phyloP scores from a whole-genome alignment of 2,797 vertebrate genomes.

The Coracias cyanogaster region DNA sequence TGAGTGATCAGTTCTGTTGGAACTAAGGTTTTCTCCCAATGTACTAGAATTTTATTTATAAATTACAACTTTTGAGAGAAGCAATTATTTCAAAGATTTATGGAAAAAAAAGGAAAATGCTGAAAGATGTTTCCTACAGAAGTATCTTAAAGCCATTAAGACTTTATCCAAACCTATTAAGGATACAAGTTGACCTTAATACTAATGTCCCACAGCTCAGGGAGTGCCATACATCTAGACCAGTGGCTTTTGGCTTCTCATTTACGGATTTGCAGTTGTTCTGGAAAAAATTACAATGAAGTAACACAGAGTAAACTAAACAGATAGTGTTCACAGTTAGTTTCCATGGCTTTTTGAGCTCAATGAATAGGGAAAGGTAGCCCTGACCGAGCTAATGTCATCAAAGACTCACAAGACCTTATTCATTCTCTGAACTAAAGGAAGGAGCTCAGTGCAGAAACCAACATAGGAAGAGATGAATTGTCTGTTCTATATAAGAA shows the following conservation, averaged over 20 bases:
- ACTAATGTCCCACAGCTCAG: not conserved
- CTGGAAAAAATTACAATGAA: not conserved
- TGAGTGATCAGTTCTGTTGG: slow-evolving; percentile 51
- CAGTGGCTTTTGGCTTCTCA: not conserved
- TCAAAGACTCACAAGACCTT: not conserved
- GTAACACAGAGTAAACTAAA: not conserved
- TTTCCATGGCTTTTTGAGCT: not conserved
- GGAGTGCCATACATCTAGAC: not conserved
- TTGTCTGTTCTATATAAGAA: not conserved
- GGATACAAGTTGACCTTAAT: not conserved
- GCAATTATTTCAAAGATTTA: not conserved
- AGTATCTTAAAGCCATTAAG: not conserved
- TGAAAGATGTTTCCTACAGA: not conserved
- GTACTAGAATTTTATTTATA: not conserved
- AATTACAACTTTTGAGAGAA: not conserved
- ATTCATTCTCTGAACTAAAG: not conserved
- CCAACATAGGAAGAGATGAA: not conserved
- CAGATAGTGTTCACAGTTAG: not conserved
- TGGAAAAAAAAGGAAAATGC: not conserved
- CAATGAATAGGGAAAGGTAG: not conserved
- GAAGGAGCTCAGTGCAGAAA: not conserved
- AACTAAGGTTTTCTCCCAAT: not conserved
- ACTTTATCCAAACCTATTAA: not conserved
- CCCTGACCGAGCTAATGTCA: not conserved
- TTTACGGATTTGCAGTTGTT: not conserved